A percentile compares a stretch with the other conserved stretches of the same genome.
phyloP scores from a whole-genome alignment of 2,797 vertebrate genomes.

The Microctenopoma stevenorrisi region DNA sequence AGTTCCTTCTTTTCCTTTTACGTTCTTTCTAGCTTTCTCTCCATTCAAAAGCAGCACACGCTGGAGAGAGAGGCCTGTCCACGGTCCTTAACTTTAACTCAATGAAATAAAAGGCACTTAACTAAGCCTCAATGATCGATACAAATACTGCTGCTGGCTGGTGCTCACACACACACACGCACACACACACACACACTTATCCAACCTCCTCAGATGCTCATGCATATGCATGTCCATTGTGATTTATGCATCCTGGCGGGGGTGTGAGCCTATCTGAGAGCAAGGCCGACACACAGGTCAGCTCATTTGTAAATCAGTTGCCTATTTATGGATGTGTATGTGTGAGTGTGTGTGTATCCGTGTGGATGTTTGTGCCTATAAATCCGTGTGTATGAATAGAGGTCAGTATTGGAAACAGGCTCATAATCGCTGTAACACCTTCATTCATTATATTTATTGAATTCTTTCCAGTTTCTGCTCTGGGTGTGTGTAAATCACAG shows the following conservation, averaged over 20 bases:
- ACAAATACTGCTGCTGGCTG: conserved; percentile 62
- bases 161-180: conserved; percentile 36
- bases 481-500: conserved; percentile 49
- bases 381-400: conserved; percentile 53
- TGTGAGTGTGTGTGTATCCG: conserved; percentile 55
- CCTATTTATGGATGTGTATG: conserved; percentile 73
- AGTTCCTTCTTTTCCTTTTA: conserved; percentile 62
- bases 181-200: conserved; percentile 59
- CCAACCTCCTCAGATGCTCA: conserved; percentile 78
- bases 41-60: conserved; percentile 65
- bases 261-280: conserved; percentile 79
- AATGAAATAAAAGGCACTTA: conserved; percentile 86
- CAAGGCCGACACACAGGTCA: conserved; percentile 82
- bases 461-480: conserved; percentile 60
- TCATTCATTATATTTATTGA: conserved; percentile 77
- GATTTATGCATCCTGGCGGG: conserved; percentile 80
- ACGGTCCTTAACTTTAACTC: conserved; percentile 80
- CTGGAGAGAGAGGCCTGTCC: conserved; percentile 67
- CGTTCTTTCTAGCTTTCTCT: conserved; percentile 53
- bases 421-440: conserved; percentile 73
- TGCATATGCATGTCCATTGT: conserved; percentile 86
- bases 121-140: conserved; percentile 83
- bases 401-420: conserved; percentile 66
- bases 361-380: conserved; percentile 57
- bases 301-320: conserved; percentile 85